Evolutionary conservation across 1,140 invertebrate genomes (phyloP).

Genomic region (Teleogryllus occipitalis): DNA sequence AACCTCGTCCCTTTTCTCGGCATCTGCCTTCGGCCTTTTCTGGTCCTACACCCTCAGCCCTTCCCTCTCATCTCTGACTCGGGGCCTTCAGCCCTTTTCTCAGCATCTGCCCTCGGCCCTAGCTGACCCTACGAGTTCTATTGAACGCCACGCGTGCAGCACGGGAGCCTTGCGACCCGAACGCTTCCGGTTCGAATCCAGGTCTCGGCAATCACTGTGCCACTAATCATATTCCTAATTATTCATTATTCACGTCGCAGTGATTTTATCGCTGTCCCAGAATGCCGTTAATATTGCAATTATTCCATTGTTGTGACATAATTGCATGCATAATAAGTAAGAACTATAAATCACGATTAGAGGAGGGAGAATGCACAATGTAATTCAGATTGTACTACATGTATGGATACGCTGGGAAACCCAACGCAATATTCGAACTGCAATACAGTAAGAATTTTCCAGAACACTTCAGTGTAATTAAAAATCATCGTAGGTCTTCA

Average conservation of each 20-base stretch:
- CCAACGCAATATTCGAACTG: too few species aligned
- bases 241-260: neutral
- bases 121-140: neutral
- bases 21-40: too few species aligned
- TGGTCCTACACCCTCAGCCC: too few species aligned
- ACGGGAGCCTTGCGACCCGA: neutral
- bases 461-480: too few species aligned
- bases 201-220: neutral
- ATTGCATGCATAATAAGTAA: neutral
- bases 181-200: neutral
- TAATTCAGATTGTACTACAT: too few species aligned
- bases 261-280: neutral
- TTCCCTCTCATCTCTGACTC: too few species aligned
- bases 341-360: neutral
- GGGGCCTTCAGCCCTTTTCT: too few species aligned
- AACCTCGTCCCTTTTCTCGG: too few species aligned
- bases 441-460: too few species aligned
- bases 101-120: neutral
- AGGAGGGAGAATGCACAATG: neutral
- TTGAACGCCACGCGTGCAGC: neutral
- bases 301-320: neutral
- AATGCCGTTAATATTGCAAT: neutral
- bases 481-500: too few species aligned
- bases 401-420: too few species aligned
- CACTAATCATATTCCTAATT: neutral